Conservation (phyloP, 2,797 vertebrate genomes). For the Tolypeutes matacus region DNA sequence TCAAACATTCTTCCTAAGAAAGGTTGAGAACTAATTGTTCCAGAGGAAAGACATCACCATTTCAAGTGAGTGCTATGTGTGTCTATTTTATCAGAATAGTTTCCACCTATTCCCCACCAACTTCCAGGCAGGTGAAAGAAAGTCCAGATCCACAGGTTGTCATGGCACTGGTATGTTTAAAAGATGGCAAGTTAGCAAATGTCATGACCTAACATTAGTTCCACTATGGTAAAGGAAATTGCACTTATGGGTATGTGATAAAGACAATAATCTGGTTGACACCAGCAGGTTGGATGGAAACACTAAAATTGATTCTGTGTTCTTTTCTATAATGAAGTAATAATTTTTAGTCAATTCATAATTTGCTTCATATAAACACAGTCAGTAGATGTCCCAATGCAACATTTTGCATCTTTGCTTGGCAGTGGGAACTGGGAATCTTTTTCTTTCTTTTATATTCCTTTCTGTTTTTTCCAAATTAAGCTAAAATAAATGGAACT, state of each 20-base stretch:
- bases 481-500: slow-evolving; percentile 42
- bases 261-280: neutral
- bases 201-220: slow-evolving; percentile 58
- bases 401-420: slow-evolving; percentile 1
- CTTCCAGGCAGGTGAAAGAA: slow-evolving; percentile 39
- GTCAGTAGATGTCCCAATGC: slow-evolving; percentile 5
- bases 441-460: neutral
- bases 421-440: neutral
- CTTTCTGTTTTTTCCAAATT: neutral
- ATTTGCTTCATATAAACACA: slow-evolving; percentile 47
- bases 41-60: slow-evolving; percentile 67
- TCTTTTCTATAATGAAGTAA: slow-evolving; percentile 26
- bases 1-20: slow-evolving; percentile 32
- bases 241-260: neutral
- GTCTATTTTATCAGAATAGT: slow-evolving; percentile 38
- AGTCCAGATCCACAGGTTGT: neutral
- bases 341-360: slow-evolving; percentile 58
- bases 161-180: slow-evolving; percentile 32
- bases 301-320: neutral
- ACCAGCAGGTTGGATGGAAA: slow-evolving; percentile 13
- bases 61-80: slow-evolving; percentile 49
- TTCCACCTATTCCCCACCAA: slow-evolving; percentile 43
- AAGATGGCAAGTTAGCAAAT: slow-evolving; percentile 35
- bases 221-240: slow-evolving; percentile 47
- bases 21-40: slow-evolving; percentile 64